Percentiles rank a stretch among this genome's conserved stretches.
Conservation (phyloP, 2,113 vertebrate species). For the Hydrolagus affinis region DNA sequence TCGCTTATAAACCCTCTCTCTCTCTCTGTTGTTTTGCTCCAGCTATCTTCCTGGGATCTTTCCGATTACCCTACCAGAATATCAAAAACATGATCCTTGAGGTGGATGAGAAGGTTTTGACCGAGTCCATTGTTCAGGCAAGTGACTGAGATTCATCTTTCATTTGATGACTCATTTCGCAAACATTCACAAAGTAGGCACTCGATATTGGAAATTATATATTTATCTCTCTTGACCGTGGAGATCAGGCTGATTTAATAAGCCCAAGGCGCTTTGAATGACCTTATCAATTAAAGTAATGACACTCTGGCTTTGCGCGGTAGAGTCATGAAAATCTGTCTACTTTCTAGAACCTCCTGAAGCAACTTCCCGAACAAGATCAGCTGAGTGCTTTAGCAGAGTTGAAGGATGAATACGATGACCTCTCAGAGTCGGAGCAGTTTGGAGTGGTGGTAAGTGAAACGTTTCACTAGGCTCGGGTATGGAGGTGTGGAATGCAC, state of each 20-base stretch:
- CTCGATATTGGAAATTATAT: background rate
- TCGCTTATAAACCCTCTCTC: no score
- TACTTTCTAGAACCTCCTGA: conserved; percentile 64
- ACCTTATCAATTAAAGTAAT: no score
- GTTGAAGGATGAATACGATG: conserved; percentile 73
- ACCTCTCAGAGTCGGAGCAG: conserved; percentile 72
- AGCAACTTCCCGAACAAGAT: conserved; percentile 64
- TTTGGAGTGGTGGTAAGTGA: conserved; percentile 72
- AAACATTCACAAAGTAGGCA: background rate
- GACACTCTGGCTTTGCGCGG: background rate
- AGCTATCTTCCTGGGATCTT: conserved; percentile 78
- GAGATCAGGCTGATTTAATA: background rate
- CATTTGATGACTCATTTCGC: no score
- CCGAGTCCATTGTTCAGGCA: conserved; percentile 68
- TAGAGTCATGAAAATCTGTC: background rate
- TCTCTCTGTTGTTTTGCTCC: conserved; percentile 30
- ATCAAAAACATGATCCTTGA: conserved; percentile 69
- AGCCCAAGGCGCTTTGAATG: background rate
- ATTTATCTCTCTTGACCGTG: background rate
- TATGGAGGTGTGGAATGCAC: background rate
- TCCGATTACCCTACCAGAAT: conserved; percentile 70
- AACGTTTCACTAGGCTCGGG: background rate
- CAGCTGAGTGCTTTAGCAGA: conserved; percentile 61
- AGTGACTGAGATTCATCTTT: conserved; percentile 29
- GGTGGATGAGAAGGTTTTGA: conserved; percentile 68